A percentile compares a stretch with the other conserved stretches of the same genome.
Evolutionary conservation across 2,113 vertebrate species (phyloP).

Genomic region (Daubentonia madagascariensis): DNA sequence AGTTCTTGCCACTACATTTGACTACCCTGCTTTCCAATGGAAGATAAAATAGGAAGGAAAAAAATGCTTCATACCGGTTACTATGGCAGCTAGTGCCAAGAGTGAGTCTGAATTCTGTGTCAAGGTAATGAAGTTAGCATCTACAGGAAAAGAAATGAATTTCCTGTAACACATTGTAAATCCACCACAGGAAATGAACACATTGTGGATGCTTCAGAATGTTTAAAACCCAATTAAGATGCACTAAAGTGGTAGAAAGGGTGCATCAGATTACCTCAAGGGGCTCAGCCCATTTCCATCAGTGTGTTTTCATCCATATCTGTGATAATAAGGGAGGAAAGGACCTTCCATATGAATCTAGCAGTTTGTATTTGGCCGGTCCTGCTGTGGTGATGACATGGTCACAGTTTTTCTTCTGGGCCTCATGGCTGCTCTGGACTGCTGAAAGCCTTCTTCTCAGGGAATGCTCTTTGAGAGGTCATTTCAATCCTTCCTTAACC

Average conservation of each 20-base stretch:
- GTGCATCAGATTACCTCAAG: slow-evolving; percentile 63
- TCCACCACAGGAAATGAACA: slow-evolving; percentile 79
- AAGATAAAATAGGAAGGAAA: slow-evolving; percentile 68
- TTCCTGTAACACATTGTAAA: slow-evolving; percentile 85
- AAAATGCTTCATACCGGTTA: slow-evolving; percentile 78
- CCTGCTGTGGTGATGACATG: background rate
- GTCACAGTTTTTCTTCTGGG: background rate
- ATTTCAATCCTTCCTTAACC: background rate
- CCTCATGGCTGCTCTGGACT: background rate
- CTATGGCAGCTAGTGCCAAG: slow-evolving; percentile 84
- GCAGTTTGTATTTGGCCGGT: background rate
- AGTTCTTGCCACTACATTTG: slow-evolving; percentile 72
- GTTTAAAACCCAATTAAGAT: slow-evolving; percentile 75
- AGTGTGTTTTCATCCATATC: background rate
- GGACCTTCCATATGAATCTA: background rate
- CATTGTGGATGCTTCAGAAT: slow-evolving; percentile 73
- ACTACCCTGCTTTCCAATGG: slow-evolving; percentile 64
- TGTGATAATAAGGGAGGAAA: background rate
- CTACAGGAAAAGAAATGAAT: slow-evolving; percentile 86
- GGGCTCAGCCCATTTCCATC: slow-evolving; percentile 27
- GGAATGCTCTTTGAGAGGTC: background rate
- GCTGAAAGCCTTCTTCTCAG: background rate
- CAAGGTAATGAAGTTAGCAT: slow-evolving; percentile 87
- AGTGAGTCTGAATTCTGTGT: slow-evolving; percentile 83
- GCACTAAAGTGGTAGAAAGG: slow-evolving; percentile 51